These are phyloP conservation scores for Brachypteracias leptosomus DNA, from an alignment of 2,113 vertebrate genomes.

Conservation along the genomic window DNA sequence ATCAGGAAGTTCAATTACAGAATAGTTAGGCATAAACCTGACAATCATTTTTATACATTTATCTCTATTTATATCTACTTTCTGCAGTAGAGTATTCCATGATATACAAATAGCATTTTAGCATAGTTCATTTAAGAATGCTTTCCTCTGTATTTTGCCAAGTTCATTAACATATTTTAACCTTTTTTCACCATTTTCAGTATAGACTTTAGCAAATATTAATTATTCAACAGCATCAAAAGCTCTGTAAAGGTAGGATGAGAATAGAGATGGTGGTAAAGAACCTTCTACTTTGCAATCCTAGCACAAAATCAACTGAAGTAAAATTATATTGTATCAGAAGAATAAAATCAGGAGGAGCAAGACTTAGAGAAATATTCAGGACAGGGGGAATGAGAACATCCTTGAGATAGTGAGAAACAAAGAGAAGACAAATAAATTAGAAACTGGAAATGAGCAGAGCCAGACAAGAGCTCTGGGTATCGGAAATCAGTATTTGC, in stretches of 20 bases:
- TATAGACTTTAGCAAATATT: constrained; percentile 40
- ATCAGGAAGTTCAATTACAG: background rate
- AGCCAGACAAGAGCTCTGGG: background rate
- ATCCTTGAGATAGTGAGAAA: background rate
- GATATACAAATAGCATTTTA: background rate
- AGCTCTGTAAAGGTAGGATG: background rate
- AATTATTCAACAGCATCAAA: constrained; percentile 40
- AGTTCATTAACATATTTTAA: constrained; percentile 57
- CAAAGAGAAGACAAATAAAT: background rate
- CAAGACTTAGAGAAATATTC: background rate
- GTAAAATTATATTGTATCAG: background rate
- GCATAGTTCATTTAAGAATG: background rate
- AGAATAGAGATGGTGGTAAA: background rate
- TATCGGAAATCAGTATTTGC: background rate
- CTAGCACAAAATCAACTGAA: background rate
- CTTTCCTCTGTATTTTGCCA: constrained; percentile 1
- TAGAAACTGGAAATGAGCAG: background rate
- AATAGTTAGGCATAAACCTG: constrained; percentile 15
- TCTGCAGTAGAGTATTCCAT: background rate
- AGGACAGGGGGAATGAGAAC: background rate
- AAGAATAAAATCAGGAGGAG: background rate
- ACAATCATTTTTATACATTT: background rate
- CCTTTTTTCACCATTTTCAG: constrained; percentile 47
- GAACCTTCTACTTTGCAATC: background rate
- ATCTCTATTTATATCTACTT: background rate